Conservation (phyloP, 2,797 vertebrate species). For the Malurus splendens region DNA sequence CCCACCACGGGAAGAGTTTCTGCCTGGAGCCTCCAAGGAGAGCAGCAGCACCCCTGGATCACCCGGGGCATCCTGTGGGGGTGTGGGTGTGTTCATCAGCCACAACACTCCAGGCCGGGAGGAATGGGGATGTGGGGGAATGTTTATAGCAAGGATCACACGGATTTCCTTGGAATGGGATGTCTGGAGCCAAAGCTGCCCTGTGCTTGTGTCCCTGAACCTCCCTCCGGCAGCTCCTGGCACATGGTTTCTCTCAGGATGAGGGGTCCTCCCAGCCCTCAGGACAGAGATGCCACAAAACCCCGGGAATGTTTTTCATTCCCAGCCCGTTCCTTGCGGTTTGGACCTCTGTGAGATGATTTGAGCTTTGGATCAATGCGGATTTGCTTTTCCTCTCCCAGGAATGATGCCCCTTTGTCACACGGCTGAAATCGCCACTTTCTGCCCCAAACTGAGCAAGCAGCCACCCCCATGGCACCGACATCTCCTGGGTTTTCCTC, state of each 20-base stretch:
- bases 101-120: fast-evolving
- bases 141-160: neutral
- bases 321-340: neutral
- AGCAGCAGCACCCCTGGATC: neutral
- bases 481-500: fast-evolving
- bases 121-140: neutral
- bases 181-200: neutral
- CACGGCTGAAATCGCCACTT: fast-evolving
- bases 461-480: fast-evolving
- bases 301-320: neutral
- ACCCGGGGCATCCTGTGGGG: fast-evolving
- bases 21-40: neutral
- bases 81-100: fast-evolving
- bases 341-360: neutral
- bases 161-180: neutral
- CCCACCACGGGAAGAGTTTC: fast-evolving
- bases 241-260: neutral
- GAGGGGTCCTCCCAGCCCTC: neutral
- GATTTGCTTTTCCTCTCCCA: neutral
- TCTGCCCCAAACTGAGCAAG: fast-evolving
- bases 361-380: neutral
- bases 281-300: neutral
- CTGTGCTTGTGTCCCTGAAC: neutral
- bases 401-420: fast-evolving
- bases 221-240: neutral